Base-by-base conservation (phyloP, 2,888 invertebrate species). In the Andrena hattorfiana region DNA sequence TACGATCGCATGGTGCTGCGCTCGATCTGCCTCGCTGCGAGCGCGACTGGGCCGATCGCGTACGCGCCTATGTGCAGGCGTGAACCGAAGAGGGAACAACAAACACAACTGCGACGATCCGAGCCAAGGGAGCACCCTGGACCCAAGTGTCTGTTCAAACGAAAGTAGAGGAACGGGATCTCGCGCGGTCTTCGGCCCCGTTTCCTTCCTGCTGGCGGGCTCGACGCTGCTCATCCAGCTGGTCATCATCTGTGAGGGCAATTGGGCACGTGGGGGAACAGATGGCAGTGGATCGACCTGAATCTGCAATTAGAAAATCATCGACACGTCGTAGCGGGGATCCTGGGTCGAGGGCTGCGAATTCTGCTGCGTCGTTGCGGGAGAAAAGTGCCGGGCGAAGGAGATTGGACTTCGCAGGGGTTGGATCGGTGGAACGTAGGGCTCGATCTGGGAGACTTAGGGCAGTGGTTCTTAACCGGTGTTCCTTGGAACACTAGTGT, bases 261-360 rank as follows among this genome's bases (percentile, higher is more conserved):
- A 94, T 97, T 97, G 92, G 96, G 96, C 93, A 97, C 97, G 94
- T 97, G 96, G 70, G 98, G 98, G 94, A 97, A 98, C 88, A 98
- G 95, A 94, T 97, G 97, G 94, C 98, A 98, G 94, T 98, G 98
- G 89, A 98, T 95, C 83, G 98, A 98, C 91, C 97, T 96, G 94
- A 98, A 98, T 94, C 97, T 97, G 96, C 72, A 96, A 90, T 77
- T 81, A 63, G 74, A 84, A 86, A 81, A 83, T 32, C 56, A 63
- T 51, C 62, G 64, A 54, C 63, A 48, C 67, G 48, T 56, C n/a
- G 26, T 67, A 13, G 13, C 8, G 42, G 7, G 68, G 20, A 59
- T 28, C 8, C 42, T 13, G 7, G 56, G 16, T 30, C 54, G 56
- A 8, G 20, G 8, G n/a, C n/a, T 51, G 51, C 20, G 26, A n/a